These are phyloP conservation scores for Helicolenus hilgendorfi DNA, from an alignment of 2,797 vertebrate genomes.

Conservation along the genomic window DNA sequence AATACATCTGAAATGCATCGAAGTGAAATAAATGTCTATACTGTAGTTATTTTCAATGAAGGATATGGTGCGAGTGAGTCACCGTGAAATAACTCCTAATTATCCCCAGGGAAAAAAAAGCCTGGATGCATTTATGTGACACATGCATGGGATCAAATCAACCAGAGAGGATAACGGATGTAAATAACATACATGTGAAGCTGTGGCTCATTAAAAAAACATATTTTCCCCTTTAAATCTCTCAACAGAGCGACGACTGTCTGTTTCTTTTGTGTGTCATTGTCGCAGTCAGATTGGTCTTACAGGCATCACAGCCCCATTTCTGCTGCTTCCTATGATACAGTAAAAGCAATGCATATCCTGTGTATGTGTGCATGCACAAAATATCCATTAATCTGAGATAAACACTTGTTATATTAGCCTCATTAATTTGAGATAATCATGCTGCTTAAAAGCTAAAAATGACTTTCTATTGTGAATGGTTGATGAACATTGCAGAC, in stretches of 20 bases:
- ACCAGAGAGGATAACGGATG: conserved; percentile 55
- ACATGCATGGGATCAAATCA: conserved; percentile 58
- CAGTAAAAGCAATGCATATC: conserved; percentile 3
- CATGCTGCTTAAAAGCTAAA: background rate
- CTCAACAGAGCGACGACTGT: background rate
- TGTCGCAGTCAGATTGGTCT: conserved; percentile 65
- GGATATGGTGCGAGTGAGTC: conserved; percentile 50
- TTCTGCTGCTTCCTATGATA: conserved; percentile 32
- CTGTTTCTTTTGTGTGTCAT: conserved; percentile 36
- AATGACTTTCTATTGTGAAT: background rate
- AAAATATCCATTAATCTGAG: background rate
- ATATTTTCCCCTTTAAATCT: background rate
- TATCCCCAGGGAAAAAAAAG: conserved; percentile 18
- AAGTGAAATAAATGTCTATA: conserved; percentile 49
- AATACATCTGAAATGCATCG: conserved; percentile 24
- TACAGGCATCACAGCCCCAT: conserved; percentile 57
- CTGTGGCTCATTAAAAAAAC: background rate
- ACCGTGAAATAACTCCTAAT: conserved; percentile 62
- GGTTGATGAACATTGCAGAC: background rate
- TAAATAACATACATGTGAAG: conserved; percentile 47
- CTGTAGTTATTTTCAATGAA: conserved; percentile 46
- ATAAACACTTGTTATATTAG: background rate
- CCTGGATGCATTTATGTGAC: conserved; percentile 50
- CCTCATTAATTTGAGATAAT: background rate
- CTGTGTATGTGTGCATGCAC: conserved; percentile 5